Conservation (phyloP, 2,797 vertebrate species). For the Emys orbicularis region DNA sequence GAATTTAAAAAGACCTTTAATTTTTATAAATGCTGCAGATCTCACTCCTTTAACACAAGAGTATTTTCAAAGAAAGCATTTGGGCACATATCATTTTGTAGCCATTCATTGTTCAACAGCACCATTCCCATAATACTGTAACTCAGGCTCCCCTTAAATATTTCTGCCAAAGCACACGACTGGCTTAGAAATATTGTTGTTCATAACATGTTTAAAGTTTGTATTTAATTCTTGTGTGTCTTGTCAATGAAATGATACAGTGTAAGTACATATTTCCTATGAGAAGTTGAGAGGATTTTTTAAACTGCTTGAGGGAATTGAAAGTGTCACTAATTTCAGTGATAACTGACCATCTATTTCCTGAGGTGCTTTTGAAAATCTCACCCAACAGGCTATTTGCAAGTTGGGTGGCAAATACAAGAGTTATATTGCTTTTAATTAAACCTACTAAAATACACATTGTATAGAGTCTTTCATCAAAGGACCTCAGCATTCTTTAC, state of each 20-base stretch:
- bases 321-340: neutral
- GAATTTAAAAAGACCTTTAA: neutral
- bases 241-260: neutral
- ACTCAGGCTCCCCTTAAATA: neutral
- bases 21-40: neutral
- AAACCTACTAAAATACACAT: neutral
- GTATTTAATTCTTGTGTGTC: neutral
- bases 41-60: neutral
- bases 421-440: neutral
- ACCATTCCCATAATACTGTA: neutral
- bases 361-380: neutral
- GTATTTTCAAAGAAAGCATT: conserved; percentile 28
- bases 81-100: neutral
- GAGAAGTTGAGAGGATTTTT: neutral
- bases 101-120: neutral
- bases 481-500: neutral
- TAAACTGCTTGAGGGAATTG: neutral
- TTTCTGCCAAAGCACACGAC: neutral
- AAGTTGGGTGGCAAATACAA: neutral
- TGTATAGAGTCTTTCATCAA: rapidly evolving
- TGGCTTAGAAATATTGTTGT: neutral
- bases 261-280: neutral
- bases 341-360: rapidly evolving
- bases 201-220: neutral
- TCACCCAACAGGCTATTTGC: neutral